phyloP scores from a whole-genome alignment of 2,888 invertebrate species.

The Notodonta ziczac region DNA sequence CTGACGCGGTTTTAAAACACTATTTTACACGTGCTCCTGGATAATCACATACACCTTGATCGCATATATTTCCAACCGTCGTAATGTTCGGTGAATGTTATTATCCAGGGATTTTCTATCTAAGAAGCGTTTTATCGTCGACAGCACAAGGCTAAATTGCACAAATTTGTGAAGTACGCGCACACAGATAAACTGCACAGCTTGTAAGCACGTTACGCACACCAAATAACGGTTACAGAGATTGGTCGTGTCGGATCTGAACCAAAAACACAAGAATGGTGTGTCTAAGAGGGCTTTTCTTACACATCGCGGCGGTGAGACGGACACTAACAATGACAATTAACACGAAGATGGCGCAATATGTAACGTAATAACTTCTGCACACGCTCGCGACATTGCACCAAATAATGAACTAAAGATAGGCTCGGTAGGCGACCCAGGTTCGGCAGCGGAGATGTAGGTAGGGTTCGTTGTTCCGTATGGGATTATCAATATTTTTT shows the following conservation, averaged over 20 bases:
- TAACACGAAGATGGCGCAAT: slow-evolving; percentile 69
- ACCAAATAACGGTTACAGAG: slow-evolving; percentile 66
- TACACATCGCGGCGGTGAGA: slow-evolving; percentile 57
- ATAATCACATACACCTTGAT: slow-evolving; percentile 62
- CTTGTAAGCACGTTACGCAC: slow-evolving; percentile 81
- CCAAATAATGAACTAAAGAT: slow-evolving; percentile 60
- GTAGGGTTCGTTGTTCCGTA: slow-evolving; percentile 56
- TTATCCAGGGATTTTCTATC: slow-evolving; percentile 61
- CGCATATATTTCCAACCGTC: slow-evolving; percentile 8
- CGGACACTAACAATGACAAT: slow-evolving; percentile 72
- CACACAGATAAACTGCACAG: slow-evolving; percentile 81
- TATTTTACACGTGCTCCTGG: slow-evolving; percentile 57
- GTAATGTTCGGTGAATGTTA: slow-evolving; percentile 51
- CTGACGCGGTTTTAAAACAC: slow-evolving; percentile 69
- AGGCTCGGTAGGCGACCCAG: slow-evolving; percentile 39
- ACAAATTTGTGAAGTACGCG: slow-evolving; percentile 77
- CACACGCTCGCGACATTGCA: slow-evolving; percentile 73
- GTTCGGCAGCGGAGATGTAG: slow-evolving; percentile 81
- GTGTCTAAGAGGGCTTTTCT: slow-evolving; percentile 60
- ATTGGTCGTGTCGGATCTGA: slow-evolving; percentile 47
- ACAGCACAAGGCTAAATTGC: slow-evolving; percentile 76
- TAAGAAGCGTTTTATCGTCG: slow-evolving; percentile 68
- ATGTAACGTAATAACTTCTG: slow-evolving; percentile 76
- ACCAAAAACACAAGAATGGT: slow-evolving; percentile 54
- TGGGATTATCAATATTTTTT: slow-evolving; percentile 79